phyloP scores from a whole-genome alignment of 1,140 invertebrate genomes.

The Tetramorium parvispinum region DNA sequence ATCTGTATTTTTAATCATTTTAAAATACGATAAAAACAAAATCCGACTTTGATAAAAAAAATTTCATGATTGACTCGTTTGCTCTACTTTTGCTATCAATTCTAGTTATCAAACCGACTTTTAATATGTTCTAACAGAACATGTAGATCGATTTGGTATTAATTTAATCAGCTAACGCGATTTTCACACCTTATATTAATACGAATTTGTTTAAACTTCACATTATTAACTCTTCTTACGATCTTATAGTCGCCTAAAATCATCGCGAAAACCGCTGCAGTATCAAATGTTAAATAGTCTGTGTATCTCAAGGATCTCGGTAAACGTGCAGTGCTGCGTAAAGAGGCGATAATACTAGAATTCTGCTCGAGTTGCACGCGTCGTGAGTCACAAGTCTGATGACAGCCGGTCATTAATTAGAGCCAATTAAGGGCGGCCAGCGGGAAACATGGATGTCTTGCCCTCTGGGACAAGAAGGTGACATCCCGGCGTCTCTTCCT shows the following conservation, averaged over 20 bases:
- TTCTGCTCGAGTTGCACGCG: constrained; percentile 48
- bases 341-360: constrained; percentile 43
- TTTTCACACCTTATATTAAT: not conserved
- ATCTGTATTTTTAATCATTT: not conserved
- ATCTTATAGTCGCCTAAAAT: not conserved
- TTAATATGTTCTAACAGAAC: not conserved
- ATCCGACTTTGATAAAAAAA: not conserved
- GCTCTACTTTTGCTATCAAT: not conserved
- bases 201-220: not conserved
- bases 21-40: not conserved
- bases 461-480: constrained; percentile 59
- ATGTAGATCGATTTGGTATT: not conserved
- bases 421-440: constrained; percentile 75
- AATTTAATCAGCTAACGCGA: not conserved
- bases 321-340: not conserved
- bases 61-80: not conserved
- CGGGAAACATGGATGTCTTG: constrained; percentile 65
- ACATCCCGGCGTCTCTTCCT: constrained; percentile 58
- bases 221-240: not conserved
- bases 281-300: not conserved
- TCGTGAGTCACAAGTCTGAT: constrained; percentile 58
- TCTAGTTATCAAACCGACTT: not conserved
- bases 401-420: constrained; percentile 76
- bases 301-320: not conserved
- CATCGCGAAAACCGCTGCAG: not conserved